phyloP scores from a whole-genome alignment of 1,140 invertebrate genomes.

The Papilio xuthus region DNA sequence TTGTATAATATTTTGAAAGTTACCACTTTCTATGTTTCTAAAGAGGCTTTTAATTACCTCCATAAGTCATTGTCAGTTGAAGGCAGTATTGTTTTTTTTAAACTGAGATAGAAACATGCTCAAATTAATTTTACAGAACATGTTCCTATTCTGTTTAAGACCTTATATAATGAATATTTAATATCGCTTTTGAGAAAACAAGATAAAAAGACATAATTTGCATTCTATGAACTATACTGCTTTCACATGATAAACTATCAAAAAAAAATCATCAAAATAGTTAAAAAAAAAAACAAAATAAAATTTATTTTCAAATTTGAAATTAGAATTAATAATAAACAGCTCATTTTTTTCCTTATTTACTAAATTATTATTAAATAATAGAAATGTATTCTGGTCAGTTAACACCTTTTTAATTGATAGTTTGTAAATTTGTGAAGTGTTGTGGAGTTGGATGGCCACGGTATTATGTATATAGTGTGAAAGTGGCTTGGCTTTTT shows the following conservation, averaged over 20 bases:
- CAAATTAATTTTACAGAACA: not conserved
- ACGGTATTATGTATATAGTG: slow-evolving; percentile 70
- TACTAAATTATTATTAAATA: slow-evolving; percentile 69
- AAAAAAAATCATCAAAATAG: slow-evolving; percentile 23
- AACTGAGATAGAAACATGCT: not conserved
- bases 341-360: slow-evolving; percentile 62
- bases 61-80: slow-evolving; percentile 32
- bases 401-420: slow-evolving; percentile 69
- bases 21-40: slow-evolving; percentile 56
- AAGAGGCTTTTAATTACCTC: slow-evolving; percentile 60
- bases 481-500: slow-evolving; percentile 55
- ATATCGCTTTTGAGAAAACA: not conserved
- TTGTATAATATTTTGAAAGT: slow-evolving; percentile 55
- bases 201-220: not conserved
- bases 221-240: slow-evolving; percentile 13
- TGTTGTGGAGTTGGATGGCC: slow-evolving; percentile 46
- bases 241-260: slow-evolving; percentile 36
- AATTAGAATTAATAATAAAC: slow-evolving; percentile 38
- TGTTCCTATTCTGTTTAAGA: not conserved
- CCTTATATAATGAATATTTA: not conserved
- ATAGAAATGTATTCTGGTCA: slow-evolving; percentile 75
- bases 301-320: slow-evolving; percentile 39
- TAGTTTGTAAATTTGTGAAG: slow-evolving; percentile 58
- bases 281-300: slow-evolving; percentile 34
- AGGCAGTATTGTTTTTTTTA: slow-evolving; percentile 35